Conservation (phyloP, 2,888 invertebrate species). For the Synanthedon formicaeformis region DNA sequence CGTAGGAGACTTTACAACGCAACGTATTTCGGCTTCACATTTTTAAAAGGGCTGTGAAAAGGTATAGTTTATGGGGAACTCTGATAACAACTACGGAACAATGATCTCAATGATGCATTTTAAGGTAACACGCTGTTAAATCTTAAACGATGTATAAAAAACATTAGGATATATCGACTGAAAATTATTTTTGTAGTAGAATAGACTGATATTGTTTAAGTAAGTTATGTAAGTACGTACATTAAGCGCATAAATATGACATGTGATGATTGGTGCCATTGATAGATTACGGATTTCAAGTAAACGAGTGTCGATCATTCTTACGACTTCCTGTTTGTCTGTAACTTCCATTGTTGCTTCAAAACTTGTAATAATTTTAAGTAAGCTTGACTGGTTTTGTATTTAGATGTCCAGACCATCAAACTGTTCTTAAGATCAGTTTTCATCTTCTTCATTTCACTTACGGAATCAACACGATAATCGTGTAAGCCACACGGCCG, state of each 20-base stretch:
- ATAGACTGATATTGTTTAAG: slow-evolving; percentile 67
- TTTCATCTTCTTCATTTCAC: too few relatives aligned
- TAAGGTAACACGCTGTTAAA: slow-evolving; percentile 34
- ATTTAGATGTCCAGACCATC: background rate
- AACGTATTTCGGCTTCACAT: slow-evolving; percentile 14
- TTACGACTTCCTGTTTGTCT: slow-evolving; percentile 42
- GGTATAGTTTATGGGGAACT: slow-evolving; percentile 18
- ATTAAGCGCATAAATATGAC: slow-evolving; percentile 59
- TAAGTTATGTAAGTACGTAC: slow-evolving; percentile 12
- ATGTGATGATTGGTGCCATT: slow-evolving; percentile 71
- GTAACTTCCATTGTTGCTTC: slow-evolving; percentile 63
- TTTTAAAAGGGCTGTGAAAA: slow-evolving; percentile 37
- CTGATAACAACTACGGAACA: slow-evolving; percentile 19
- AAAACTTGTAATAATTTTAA: background rate
- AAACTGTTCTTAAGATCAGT: too few relatives aligned
- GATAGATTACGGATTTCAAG: slow-evolving; percentile 62
- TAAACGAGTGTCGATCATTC: slow-evolving; percentile 38
- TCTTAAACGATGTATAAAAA: slow-evolving; percentile 36
- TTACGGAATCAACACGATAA: too few relatives aligned
- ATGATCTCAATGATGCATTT: slow-evolving; percentile 60
- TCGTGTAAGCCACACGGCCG: too few relatives aligned
- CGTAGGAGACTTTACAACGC: slow-evolving; percentile 13
- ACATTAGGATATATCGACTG: slow-evolving; percentile 64
- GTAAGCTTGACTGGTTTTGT: background rate
- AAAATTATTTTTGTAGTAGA: slow-evolving; percentile 70